Conservation (phyloP, 1,140 invertebrate species). For the Sycobia sp. region DNA sequence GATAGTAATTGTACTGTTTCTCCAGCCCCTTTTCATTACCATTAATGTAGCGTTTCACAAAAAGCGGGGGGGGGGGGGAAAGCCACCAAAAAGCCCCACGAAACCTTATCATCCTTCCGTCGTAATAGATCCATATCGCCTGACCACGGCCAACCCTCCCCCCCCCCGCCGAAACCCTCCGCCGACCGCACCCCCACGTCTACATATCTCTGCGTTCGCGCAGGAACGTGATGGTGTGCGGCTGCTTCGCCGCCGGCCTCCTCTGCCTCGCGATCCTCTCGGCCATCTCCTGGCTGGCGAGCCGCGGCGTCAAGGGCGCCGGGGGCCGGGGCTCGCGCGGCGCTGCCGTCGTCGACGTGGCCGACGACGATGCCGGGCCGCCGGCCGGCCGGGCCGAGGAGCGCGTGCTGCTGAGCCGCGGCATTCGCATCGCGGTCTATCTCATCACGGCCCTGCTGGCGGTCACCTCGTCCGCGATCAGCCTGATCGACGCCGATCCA, state of each 20-base stretch:
- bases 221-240: conserved; percentile 52
- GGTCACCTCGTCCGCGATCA: conserved; percentile 47
- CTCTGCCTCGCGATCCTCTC: conserved; percentile 47
- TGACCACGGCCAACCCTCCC: too few relatives aligned
- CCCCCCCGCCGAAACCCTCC: too few relatives aligned
- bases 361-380: background rate
- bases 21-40: too few relatives aligned
- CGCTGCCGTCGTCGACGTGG: background rate
- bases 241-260: conserved; percentile 50
- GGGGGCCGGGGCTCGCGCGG: too few relatives aligned
- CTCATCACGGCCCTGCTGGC: conserved; percentile 50
- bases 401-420: conserved; percentile 38
- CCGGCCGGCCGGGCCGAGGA: conserved; percentile 22
- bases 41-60: too few relatives aligned
- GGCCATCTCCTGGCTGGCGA: conserved; percentile 50
- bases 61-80: too few relatives aligned
- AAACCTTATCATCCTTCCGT: too few relatives aligned
- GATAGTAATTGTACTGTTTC: too few relatives aligned
- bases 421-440: conserved; percentile 51
- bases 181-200: too few relatives aligned
- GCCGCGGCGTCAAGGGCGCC: conserved; percentile 7
- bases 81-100: too few relatives aligned
- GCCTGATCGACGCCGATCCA: conserved; percentile 45
- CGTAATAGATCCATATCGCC: too few relatives aligned
- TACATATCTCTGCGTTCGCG: too few relatives aligned